A percentile compares a stretch with the other conserved stretches of the same genome.
Conservation (phyloP, 2,113 vertebrate species). For the Zingel zingel region DNA sequence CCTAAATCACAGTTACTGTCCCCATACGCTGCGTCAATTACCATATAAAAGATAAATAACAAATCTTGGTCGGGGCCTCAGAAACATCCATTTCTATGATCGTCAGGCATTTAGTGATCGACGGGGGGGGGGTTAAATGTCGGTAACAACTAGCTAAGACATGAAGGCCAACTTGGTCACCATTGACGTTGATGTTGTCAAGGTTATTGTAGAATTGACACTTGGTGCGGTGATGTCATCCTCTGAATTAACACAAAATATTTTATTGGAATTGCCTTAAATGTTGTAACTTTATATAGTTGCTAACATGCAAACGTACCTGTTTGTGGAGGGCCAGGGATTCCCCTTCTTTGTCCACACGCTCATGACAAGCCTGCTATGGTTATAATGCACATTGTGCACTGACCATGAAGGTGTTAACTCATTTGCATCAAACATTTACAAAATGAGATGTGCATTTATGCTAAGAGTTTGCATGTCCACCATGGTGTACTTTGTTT, state of each 20-base stretch:
- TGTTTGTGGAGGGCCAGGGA: background rate
- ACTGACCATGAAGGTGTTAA: conserved; percentile 56
- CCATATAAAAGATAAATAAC: background rate
- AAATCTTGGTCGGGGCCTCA: background rate
- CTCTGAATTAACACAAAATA: background rate
- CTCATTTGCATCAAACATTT: conserved; percentile 49
- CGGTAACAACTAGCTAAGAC: background rate
- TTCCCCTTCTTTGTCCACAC: conserved; percentile 17
- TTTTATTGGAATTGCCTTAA: background rate
- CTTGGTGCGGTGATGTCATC: background rate
- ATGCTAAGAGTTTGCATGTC: background rate
- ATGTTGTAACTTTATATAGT: conserved; percentile 7
- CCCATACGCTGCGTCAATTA: background rate
- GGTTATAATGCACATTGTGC: conserved; percentile 32
- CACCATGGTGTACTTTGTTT: background rate
- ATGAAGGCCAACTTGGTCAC: background rate
- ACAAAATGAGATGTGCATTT: conserved; percentile 27
- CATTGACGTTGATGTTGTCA: background rate
- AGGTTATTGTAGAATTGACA: background rate
- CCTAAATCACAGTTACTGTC: background rate
- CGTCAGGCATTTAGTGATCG: background rate
- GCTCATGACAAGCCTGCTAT: conserved; percentile 10
- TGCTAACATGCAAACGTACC: background rate
- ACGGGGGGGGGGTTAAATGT: background rate
- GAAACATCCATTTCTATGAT: background rate